Percentiles rank a stretch among this genome's conserved stretches.
Conservation (phyloP, 2,113 vertebrate genomes). For the Camelus dromedarius region DNA sequence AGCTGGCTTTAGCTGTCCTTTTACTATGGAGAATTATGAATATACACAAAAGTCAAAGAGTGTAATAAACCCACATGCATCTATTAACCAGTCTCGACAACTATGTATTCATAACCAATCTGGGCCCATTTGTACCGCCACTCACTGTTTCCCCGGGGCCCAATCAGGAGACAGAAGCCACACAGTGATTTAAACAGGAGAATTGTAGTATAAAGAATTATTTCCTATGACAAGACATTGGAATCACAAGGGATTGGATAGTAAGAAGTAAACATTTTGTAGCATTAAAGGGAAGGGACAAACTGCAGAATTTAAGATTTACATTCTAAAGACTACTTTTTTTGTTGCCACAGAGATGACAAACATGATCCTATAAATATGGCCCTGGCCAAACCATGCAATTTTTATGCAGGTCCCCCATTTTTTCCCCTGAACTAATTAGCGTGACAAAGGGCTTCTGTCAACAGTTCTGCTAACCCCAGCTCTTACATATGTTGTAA, state of each 20-base stretch:
- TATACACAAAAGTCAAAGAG: neutral
- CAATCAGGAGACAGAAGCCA: neutral
- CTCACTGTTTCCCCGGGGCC: neutral
- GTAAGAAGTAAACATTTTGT: neutral
- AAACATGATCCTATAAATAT: neutral
- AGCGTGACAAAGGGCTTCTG: neutral
- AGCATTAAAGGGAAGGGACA: neutral
- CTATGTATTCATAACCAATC: neutral
- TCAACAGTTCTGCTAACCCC: neutral
- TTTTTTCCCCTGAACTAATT: neutral
- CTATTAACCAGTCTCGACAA: neutral
- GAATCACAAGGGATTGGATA: neutral
- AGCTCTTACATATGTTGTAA: neutral
- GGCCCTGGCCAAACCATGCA: neutral
- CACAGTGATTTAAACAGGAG: neutral
- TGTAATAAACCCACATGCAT: neutral
- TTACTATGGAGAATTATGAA: conserved; percentile 14
- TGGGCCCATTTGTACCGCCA: neutral
- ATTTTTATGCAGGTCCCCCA: neutral
- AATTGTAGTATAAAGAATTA: neutral
- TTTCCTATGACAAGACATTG: neutral
- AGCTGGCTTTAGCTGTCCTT: neutral
- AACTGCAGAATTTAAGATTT: neutral
- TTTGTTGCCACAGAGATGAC: neutral
- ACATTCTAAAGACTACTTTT: neutral